These are phyloP conservation scores for Apteryx mantelli DNA, from an alignment of 2,113 vertebrate species.

Conservation along the genomic window DNA sequence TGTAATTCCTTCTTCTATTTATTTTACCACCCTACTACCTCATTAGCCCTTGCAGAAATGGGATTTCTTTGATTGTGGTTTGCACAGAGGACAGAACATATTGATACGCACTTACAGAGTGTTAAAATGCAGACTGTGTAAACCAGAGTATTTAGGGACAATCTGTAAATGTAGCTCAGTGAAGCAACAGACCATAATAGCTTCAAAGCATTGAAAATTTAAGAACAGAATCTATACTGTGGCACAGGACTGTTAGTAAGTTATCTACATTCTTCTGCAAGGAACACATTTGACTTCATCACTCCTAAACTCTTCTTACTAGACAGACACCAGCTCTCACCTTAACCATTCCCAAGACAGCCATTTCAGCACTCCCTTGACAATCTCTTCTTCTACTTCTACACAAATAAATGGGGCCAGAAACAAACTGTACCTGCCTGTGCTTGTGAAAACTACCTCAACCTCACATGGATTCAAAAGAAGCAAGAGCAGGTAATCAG, in stretches of 20 bases:
- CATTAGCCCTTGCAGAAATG: constrained; percentile 44
- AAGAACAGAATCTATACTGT: constrained; percentile 29
- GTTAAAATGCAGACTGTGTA: constrained; percentile 51
- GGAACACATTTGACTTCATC: neutral
- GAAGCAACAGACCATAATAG: constrained; percentile 38
- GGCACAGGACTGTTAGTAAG: neutral
- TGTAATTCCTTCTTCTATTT: constrained; percentile 54
- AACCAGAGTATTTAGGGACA: constrained; percentile 33
- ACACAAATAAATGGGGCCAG: neutral
- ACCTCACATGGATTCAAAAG: neutral
- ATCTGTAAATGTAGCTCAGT: constrained; percentile 43
- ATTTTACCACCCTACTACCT: constrained; percentile 33
- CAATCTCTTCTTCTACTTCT: neutral
- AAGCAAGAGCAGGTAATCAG: neutral
- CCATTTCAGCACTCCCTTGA: neutral
- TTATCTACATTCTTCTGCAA: constrained; percentile 26
- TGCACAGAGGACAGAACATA: constrained; percentile 35
- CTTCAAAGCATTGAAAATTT: constrained; percentile 22
- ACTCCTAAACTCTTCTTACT: neutral
- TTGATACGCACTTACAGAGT: neutral
- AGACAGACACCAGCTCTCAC: neutral
- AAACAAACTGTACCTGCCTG: neutral
- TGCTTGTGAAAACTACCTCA: neutral
- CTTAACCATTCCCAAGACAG: neutral
- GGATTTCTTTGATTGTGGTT: constrained; percentile 54